phyloP scores from a whole-genome alignment of 2,797 vertebrate species.

The Rhabdophis nuchalis region DNA sequence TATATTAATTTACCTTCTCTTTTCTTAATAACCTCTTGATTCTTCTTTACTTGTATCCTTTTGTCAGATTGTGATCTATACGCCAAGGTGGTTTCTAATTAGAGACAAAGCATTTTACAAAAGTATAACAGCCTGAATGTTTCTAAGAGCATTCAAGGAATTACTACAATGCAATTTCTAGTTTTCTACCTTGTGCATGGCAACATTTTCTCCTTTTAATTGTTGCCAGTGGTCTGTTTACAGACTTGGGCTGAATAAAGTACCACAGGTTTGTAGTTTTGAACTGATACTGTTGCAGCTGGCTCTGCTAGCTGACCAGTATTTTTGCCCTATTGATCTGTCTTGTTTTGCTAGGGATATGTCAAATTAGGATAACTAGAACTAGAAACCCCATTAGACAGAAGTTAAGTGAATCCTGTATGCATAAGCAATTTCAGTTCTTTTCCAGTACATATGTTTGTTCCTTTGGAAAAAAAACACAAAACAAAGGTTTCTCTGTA shows the following conservation, averaged over 20 bases:
- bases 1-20: neutral
- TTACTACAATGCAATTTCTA: neutral
- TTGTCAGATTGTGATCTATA: neutral
- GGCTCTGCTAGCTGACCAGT: neutral
- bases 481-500: constrained; percentile 2
- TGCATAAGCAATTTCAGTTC: neutral
- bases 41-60: neutral
- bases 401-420: neutral
- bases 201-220: neutral
- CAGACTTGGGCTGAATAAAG: neutral
- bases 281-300: neutral
- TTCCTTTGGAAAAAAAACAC: neutral
- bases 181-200: too few species aligned
- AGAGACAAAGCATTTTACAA: neutral
- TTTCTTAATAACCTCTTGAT: neutral
- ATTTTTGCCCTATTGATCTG: neutral
- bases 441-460: constrained; percentile 14
- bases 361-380: neutral
- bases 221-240: neutral
- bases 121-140: neutral
- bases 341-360: neutral
- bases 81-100: neutral
- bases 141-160: neutral
- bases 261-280: neutral
- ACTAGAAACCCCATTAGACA: neutral